Evolutionary conservation across 2,797 vertebrate genomes (phyloP).

Genomic region (Echeneis naucrates): DNA sequence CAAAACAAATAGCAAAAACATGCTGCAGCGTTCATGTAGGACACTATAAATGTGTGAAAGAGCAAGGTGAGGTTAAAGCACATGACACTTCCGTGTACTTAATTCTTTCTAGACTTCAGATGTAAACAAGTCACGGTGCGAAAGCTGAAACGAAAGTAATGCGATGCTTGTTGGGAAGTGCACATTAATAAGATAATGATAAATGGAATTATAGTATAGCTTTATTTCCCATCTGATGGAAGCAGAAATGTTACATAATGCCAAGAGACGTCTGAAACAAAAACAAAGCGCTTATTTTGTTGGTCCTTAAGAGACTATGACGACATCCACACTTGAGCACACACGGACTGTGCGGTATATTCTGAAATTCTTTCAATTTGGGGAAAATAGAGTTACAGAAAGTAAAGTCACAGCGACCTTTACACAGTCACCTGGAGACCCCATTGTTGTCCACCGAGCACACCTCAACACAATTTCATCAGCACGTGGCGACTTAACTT

Average conservation of each 20-base stretch:
- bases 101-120: no score
- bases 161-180: neutral
- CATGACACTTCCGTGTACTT: no score
- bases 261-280: no score
- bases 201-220: no score
- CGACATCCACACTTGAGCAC: neutral
- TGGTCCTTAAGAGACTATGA: no score
- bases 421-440: constrained; percentile 1
- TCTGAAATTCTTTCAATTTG: neutral
- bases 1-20: constrained; percentile 18
- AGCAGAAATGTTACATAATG: no score
- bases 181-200: neutral
- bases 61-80: neutral
- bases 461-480: neutral
- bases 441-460: neutral
- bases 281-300: no score
- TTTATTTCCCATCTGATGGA: no score
- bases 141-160: neutral
- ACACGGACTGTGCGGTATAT: neutral
- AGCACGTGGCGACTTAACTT: neutral
- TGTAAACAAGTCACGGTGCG: neutral
- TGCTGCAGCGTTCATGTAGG: no score
- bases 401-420: neutral
- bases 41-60: neutral
- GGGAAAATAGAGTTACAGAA: neutral